phyloP scores from a whole-genome alignment of 2,888 invertebrate species.

The Netelia fuscicornis region DNA sequence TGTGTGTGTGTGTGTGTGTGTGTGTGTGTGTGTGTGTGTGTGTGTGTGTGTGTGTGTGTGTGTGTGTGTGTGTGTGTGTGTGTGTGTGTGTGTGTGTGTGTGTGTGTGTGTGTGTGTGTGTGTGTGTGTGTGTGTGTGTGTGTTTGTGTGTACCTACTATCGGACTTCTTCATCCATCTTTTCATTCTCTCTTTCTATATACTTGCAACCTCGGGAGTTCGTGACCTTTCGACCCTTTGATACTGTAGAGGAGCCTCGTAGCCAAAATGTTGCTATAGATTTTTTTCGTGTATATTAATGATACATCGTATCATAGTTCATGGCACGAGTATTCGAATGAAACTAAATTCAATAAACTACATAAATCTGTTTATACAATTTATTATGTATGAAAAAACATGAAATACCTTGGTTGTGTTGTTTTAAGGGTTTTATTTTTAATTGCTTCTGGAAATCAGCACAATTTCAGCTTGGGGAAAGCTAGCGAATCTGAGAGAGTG shows the following conservation, averaged over 20 bases:
- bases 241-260: too few relatives aligned
- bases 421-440: not conserved
- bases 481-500: constrained; percentile 5
- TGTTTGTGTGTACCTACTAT: not conserved
- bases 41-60: too few relatives aligned
- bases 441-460: not conserved
- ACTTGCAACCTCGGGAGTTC: not conserved
- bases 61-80: too few relatives aligned
- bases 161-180: not conserved
- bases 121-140: not conserved
- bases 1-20: too few relatives aligned
- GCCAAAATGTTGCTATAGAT: too few relatives aligned
- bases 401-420: not conserved
- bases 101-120: too few relatives aligned
- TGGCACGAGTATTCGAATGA: not conserved
- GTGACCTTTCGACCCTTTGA: not conserved
- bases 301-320: too few relatives aligned
- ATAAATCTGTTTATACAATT: not conserved
- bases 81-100: too few relatives aligned
- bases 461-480: constrained; percentile 3
- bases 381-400: not conserved
- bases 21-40: too few relatives aligned
- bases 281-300: too few relatives aligned
- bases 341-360: not conserved
- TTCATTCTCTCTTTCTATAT: not conserved